These are phyloP conservation scores for Sebastes oblongus DNA, from an alignment of 2,797 vertebrate genomes.

Conservation along the genomic window DNA sequence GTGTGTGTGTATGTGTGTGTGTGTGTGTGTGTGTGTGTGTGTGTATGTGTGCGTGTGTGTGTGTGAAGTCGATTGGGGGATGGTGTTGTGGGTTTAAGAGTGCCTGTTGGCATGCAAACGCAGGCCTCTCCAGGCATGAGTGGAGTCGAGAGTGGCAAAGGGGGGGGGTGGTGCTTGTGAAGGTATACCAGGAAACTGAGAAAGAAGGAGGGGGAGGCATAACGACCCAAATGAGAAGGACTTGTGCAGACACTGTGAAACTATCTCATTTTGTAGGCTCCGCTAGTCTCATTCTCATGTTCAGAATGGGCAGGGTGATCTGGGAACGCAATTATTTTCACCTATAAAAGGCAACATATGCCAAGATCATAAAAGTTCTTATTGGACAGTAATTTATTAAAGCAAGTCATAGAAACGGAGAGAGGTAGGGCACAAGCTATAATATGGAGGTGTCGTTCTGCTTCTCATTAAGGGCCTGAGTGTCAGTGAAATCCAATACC, in stretches of 20 bases:
- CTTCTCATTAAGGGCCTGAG: constrained; percentile 70
- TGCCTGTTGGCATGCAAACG: constrained; percentile 75
- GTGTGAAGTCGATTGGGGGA: constrained; percentile 47
- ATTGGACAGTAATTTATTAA: constrained; percentile 91
- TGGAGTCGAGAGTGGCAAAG: constrained; percentile 68
- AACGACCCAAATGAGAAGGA: constrained; percentile 90
- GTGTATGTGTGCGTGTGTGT: background rate
- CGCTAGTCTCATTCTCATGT: constrained; percentile 90
- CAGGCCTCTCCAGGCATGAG: constrained; percentile 76
- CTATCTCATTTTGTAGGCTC: constrained; percentile 89
- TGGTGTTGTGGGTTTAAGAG: constrained; percentile 70
- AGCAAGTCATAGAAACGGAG: constrained; percentile 82
- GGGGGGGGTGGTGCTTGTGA: constrained; percentile 54
- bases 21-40: constrained; percentile 15
- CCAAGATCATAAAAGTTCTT: constrained; percentile 97
- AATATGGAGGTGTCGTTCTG: constrained; percentile 69
- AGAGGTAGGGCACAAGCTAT: constrained; percentile 70
- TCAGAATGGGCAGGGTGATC: constrained; percentile 90
- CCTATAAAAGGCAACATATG: constrained; percentile 99
- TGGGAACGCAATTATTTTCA: constrained; percentile 95
- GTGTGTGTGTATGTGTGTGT: constrained; percentile 12
- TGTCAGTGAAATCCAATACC: constrained; percentile 67
- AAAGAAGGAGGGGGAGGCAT: constrained; percentile 81
- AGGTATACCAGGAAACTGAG: constrained; percentile 82
- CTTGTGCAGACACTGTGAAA: constrained; percentile 96